Conservation (phyloP, 2,797 vertebrate genomes). For the Chrosomus eos region DNA sequence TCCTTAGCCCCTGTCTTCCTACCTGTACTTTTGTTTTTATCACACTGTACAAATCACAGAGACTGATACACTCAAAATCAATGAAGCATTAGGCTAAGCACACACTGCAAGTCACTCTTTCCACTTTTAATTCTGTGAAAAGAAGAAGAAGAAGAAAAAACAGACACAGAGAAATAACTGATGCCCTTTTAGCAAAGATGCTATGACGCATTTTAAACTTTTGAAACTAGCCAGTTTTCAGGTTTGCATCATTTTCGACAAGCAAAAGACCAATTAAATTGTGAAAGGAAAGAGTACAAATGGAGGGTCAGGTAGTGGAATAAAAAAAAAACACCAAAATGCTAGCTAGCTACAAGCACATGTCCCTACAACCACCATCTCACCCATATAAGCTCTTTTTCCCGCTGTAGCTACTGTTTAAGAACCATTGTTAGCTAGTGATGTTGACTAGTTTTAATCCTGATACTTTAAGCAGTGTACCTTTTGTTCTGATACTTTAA, state of each 20-base stretch:
- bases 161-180: too few relatives aligned
- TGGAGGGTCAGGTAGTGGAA: background rate
- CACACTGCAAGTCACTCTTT: background rate
- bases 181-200: background rate
- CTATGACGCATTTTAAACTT: background rate
- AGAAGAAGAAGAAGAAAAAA: background rate
- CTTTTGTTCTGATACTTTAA: background rate
- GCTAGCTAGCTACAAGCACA: background rate
- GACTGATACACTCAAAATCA: background rate
- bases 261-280: background rate
- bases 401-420: background rate
- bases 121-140: background rate
- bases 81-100: background rate
- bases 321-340: background rate
- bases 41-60: conserved; percentile 10
- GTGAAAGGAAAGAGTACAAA: background rate
- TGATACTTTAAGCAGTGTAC: background rate
- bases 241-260: background rate
- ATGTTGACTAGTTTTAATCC: background rate
- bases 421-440: background rate
- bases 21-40: conserved; percentile 2
- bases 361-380: background rate
- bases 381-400: background rate
- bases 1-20: conserved; percentile 29
- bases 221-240: background rate